A percentile compares a stretch with the other conserved stretches of the same genome.
These are phyloP conservation scores for Agrotis exclamationis DNA, from an alignment of 2,888 invertebrate genomes.

Conservation along the genomic window DNA sequence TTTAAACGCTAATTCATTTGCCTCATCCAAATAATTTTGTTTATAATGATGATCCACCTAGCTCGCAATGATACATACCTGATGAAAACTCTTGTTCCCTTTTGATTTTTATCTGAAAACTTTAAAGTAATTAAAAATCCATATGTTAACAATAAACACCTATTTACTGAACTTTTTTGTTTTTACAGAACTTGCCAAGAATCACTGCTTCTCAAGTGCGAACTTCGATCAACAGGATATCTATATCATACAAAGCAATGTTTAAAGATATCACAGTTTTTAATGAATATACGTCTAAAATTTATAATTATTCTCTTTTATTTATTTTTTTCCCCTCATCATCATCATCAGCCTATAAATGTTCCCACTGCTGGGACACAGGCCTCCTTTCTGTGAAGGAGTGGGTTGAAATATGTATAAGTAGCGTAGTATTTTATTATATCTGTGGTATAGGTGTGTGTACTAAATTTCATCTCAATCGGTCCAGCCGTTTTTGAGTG, in stretches of 20 bases:
- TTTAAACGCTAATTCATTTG: too few relatives aligned
- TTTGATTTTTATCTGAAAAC: conserved; percentile 86
- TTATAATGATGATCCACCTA: conserved; percentile 91
- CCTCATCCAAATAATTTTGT: conserved; percentile 1
- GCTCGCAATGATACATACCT: conserved; percentile 92
- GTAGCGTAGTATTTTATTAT: too few relatives aligned
- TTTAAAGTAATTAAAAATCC: fast-evolving
- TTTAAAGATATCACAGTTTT: not conserved
- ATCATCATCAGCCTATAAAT: too few relatives aligned
- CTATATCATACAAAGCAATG: not conserved
- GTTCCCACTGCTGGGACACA: too few relatives aligned
- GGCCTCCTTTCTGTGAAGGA: too few relatives aligned
- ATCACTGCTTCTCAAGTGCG: not conserved
- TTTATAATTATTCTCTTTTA: conserved; percentile 2
- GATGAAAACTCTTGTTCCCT: conserved; percentile 92
- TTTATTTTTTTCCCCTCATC: not conserved
- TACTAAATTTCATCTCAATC: too few relatives aligned
- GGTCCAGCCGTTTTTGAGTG: too few relatives aligned
- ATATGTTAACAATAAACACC: not conserved
- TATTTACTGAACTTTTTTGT: not conserved
- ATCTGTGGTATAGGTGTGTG: too few relatives aligned
- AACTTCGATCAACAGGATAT: not conserved
- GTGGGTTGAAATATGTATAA: too few relatives aligned
- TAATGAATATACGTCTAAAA: conserved; percentile 26
- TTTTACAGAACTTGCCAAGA: conserved; percentile 9